Evolutionary conservation across 1,140 invertebrate genomes (phyloP), one percentile per base, ranked within the genome.

Genomic region (Lucilia cuprina): DNA sequence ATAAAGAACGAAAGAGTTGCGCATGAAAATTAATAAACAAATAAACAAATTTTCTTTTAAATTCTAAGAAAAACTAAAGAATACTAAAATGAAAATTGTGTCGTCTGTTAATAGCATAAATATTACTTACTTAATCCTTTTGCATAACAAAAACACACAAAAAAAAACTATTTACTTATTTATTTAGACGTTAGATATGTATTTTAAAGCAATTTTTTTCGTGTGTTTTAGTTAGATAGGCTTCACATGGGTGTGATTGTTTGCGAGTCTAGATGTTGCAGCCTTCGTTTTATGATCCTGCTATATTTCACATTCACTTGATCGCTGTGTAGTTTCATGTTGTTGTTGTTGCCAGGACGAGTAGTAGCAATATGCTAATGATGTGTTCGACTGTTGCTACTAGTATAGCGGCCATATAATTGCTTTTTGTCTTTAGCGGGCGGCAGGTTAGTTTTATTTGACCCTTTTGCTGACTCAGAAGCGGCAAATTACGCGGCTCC

Each of bases 361-460:
- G 60, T 80, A 35, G 77, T 80, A 80, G 77, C 77, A 49, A 80
- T 80, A 80, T 80, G 77, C 77, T 80, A 80, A 80, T 80, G 41
- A 80, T 17, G 17, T 17, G 9, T 41, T n/a, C 5, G 50, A 25
- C 65, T 41, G 41, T 5, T 7, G 5, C 41, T 60, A n/a, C 55
- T 7, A 60, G 2, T n/a, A 60, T 17, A 5, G 2, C 77, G 21
- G 41, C 41, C 47, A 25, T 80, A 12, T 49, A 49, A 80, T 80
- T 80, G 9, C 2, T 77, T 77, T 34, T 35, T 14, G 74, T 13
- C 30, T 78, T 41, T 78, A 9, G 14, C 7, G 30, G 77, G 35
- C 77, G 65, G 65, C 65, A 5, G 12, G 49, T 49, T 17, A 55
- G 50, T 55, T 55, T 55, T 55, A 55, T 12, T 55, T 55, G 41